Evolutionary conservation across 2,888 invertebrate species (phyloP).

Genomic region (Caenorhabditis afra): DNA sequence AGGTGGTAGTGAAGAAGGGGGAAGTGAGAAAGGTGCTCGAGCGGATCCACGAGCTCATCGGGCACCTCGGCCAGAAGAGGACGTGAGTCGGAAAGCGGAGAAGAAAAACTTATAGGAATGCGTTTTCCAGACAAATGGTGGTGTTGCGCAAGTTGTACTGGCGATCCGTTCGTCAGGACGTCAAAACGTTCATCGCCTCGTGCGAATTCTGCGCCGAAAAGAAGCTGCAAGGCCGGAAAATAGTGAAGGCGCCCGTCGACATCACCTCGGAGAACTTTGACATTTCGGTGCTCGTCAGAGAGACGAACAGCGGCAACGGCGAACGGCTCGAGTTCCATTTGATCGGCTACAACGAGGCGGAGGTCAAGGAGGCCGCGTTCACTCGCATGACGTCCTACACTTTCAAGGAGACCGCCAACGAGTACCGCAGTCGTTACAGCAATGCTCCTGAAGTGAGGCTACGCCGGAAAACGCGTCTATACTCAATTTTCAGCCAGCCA

Average conservation of each 20-base stretch:
- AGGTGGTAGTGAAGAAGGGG: slow-evolving; percentile 70
- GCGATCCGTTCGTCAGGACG: slow-evolving; percentile 71
- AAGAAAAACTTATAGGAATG: too few species aligned
- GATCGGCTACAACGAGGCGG: slow-evolving; percentile 67
- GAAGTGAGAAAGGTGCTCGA: slow-evolving; percentile 69
- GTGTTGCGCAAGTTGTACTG: slow-evolving; percentile 69
- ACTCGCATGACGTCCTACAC: slow-evolving; percentile 71
- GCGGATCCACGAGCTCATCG: slow-evolving; percentile 69
- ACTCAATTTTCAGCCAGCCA: slow-evolving; percentile 23
- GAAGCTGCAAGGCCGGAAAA: slow-evolving; percentile 69
- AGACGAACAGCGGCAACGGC: slow-evolving; percentile 6
- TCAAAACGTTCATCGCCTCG: slow-evolving; percentile 63
- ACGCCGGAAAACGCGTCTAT: too few species aligned
- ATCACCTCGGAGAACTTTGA: slow-evolving; percentile 68
- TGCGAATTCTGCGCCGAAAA: slow-evolving; percentile 69
- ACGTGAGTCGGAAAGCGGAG: too few species aligned
- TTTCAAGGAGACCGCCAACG: slow-evolving; percentile 66
- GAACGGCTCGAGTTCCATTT: slow-evolving; percentile 54
- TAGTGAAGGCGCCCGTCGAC: slow-evolving; percentile 71
- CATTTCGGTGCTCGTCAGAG: slow-evolving; percentile 51
- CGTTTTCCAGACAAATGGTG: slow-evolving; percentile 69
- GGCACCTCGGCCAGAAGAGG: slow-evolving; percentile 72
- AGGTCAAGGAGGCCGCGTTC: slow-evolving; percentile 61
- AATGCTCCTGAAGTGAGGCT: slow-evolving; percentile 1
- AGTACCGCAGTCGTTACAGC: slow-evolving; percentile 40